Percentiles rank a stretch among this genome's conserved stretches.
Conservation (phyloP, 1,140 invertebrate species). For the Trachelipus rathkii region DNA sequence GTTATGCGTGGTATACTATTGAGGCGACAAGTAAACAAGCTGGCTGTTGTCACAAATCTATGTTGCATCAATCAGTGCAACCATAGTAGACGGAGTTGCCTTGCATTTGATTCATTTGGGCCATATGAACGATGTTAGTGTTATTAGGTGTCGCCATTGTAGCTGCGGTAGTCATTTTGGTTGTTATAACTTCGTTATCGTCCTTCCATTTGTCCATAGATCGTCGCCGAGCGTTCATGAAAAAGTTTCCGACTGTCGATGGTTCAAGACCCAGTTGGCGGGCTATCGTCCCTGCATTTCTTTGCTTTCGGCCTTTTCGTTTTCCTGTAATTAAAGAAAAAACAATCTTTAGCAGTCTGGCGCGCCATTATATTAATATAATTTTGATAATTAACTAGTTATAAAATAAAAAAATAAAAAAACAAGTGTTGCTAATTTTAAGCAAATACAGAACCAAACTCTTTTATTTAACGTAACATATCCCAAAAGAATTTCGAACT, state of each 20-base stretch:
- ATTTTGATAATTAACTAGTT: too few relatives aligned
- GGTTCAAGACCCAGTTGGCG: constrained; percentile 95
- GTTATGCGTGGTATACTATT: constrained; percentile 22
- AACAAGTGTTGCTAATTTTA: too few relatives aligned
- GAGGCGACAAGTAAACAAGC: constrained; percentile 43
- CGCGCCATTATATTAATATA: too few relatives aligned
- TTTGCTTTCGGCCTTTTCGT: constrained; percentile 97
- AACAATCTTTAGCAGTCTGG: constrained; percentile 40
- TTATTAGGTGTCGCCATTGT: constrained; percentile 22
- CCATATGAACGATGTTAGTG: constrained; percentile 39
- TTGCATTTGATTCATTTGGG: constrained; percentile 41
- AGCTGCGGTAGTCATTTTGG: constrained; percentile 55
- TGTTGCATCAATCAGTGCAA: constrained; percentile 44
- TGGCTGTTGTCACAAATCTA: constrained; percentile 45
- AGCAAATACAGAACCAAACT: too few relatives aligned
- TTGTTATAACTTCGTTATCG: constrained; percentile 53
- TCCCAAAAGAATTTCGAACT: too few relatives aligned
- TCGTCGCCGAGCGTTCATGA: constrained; percentile 97
- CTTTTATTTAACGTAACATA: too few relatives aligned
- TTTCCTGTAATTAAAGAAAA: constrained; percentile 75
- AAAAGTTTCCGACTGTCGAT: constrained; percentile 99
- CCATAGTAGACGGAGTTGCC: constrained; percentile 38
- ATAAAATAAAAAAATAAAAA: too few relatives aligned
- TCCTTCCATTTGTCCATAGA: constrained; percentile 99
- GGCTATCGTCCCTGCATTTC: constrained; percentile 99